Conservation (phyloP, 2,797 vertebrate species). For the Pterois miles region DNA sequence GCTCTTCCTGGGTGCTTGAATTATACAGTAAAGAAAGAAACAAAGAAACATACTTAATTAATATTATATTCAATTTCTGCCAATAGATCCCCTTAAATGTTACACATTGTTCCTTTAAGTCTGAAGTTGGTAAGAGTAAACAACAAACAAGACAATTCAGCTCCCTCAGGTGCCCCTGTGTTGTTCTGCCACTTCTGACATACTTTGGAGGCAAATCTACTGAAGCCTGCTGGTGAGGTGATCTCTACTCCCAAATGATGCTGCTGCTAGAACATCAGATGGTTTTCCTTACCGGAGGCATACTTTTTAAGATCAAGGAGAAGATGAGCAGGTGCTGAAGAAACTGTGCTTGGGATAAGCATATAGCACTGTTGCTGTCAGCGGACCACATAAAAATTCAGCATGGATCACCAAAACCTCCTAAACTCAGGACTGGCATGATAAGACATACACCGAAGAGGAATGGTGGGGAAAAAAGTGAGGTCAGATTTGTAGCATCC, state of each 20-base stretch:
- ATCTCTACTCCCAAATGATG: slow-evolving; percentile 12
- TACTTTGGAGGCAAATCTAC: slow-evolving; percentile 16
- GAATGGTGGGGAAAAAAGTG: background rate
- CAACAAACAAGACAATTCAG: slow-evolving; percentile 16
- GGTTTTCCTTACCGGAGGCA: background rate
- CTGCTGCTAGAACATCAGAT: slow-evolving; percentile 1
- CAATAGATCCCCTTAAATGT: too few relatives aligned
- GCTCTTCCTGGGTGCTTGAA: too few relatives aligned
- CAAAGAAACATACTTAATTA: too few relatives aligned
- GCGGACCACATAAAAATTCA: background rate
- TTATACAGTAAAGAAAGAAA: too few relatives aligned
- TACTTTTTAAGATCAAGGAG: slow-evolving; percentile 23
- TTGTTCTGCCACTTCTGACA: slow-evolving; percentile 32
- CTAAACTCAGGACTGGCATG: background rate
- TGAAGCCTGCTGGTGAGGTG: slow-evolving; percentile 13
- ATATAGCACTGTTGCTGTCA: background rate
- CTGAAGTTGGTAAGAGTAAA: slow-evolving; percentile 9
- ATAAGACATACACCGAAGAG: background rate
- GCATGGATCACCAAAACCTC: background rate
- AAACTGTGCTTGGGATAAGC: background rate
- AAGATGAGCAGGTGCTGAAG: background rate
- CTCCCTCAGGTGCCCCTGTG: slow-evolving; percentile 1
- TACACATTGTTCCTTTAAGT: background rate
- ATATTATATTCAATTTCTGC: too few relatives aligned
- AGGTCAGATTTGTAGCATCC: background rate